These are phyloP conservation scores for Macropus fuliginosus DNA, from an alignment of 2,797 vertebrate species.

Conservation along the genomic window DNA sequence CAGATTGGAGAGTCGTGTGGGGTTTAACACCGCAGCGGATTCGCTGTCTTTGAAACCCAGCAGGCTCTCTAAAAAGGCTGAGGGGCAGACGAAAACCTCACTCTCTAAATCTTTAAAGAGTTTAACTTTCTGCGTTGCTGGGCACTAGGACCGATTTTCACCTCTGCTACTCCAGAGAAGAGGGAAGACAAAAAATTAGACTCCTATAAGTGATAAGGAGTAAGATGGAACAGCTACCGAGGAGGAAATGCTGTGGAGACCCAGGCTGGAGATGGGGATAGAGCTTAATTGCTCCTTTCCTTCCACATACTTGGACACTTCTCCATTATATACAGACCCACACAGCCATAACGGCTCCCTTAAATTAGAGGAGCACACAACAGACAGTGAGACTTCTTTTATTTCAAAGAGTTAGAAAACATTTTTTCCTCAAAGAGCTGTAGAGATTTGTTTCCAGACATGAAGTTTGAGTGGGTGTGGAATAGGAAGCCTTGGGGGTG, in stretches of 20 bases:
- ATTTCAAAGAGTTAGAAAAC: not conserved
- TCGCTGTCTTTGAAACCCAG: not conserved
- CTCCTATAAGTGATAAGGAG: not conserved
- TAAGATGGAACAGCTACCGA: not conserved
- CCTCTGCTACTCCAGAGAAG: not conserved
- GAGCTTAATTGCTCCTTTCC: not conserved
- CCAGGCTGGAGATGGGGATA: not conserved
- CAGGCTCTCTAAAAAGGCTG: not conserved
- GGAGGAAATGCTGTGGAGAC: not conserved
- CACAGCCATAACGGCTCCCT: not conserved
- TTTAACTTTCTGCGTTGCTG: not conserved
- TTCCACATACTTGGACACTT: not conserved
- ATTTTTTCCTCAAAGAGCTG: not conserved
- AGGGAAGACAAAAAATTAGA: not conserved
- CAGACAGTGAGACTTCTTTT: not conserved
- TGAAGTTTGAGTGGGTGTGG: not conserved
- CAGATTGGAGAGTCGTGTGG: not conserved
- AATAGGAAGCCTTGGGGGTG: not conserved
- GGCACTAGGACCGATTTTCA: not conserved
- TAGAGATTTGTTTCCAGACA: not conserved
- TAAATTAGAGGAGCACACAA: not conserved
- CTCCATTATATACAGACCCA: not conserved
- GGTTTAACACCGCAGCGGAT: not conserved
- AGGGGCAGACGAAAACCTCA: fast-evolving
- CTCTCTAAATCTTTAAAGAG: not conserved